Evolutionary conservation across 23 tunicate species (phyloP).

Genomic region (Trididemnum clinides): DNA sequence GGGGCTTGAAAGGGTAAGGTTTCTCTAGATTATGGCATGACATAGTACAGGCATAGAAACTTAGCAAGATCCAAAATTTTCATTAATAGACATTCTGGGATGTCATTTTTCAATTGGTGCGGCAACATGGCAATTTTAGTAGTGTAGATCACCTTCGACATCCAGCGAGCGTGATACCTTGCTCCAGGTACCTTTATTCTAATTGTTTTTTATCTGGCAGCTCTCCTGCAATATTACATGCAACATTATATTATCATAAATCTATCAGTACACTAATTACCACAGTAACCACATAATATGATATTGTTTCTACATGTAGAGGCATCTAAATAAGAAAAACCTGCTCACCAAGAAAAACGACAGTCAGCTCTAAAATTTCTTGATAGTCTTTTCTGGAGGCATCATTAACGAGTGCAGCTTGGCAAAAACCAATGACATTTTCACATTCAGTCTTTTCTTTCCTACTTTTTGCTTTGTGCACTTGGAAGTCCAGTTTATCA

Average conservation of each 20-base stretch:
- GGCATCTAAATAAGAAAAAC: too few species aligned
- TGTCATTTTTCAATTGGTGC: conserved; percentile 1
- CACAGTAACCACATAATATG: not conserved
- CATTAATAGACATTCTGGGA: not conserved
- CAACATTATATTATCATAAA: not conserved
- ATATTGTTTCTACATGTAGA: too few species aligned
- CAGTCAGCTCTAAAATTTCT: conserved; percentile 16
- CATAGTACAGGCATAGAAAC: conserved; percentile 8
- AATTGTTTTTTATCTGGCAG: not conserved
- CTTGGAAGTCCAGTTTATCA: not conserved
- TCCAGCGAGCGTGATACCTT: conserved; percentile 10
- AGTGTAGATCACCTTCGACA: conserved; percentile 3
- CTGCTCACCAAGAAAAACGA: conserved; percentile 2
- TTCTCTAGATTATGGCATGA: conserved; percentile 14
- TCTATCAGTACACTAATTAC: not conserved
- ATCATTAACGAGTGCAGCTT: not conserved
- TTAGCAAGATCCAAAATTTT: conserved; percentile 8
- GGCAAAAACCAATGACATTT: not conserved
- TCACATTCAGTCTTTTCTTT: too few species aligned
- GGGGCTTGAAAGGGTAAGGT: conserved; percentile 15
- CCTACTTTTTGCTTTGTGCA: not conserved
- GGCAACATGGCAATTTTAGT: conserved; percentile 9
- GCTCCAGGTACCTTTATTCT: not conserved
- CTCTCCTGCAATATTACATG: not conserved
- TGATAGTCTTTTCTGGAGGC: conserved; percentile 3